A percentile compares a stretch with the other conserved stretches of the same genome.
Evolutionary conservation across 2,888 invertebrate species (phyloP).

Genomic region (Acleris cristana): DNA sequence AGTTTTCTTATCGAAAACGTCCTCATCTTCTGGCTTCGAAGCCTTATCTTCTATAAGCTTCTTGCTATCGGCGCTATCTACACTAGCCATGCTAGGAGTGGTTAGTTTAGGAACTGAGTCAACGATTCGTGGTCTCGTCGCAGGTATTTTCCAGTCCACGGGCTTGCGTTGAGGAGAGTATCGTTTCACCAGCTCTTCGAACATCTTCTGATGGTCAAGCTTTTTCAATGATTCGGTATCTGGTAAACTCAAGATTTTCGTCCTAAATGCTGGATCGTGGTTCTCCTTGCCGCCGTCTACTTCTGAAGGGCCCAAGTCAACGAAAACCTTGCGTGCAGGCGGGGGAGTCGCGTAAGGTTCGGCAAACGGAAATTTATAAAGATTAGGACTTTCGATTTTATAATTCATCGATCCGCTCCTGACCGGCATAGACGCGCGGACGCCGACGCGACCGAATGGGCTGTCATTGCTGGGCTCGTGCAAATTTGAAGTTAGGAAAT

Average conservation of each 20-base stretch:
- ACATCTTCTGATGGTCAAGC: conserved; percentile 73
- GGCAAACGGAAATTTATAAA: conserved; percentile 80
- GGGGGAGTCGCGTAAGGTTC: conserved; percentile 78
- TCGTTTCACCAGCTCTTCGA: conserved; percentile 74
- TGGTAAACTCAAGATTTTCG: conserved; percentile 64
- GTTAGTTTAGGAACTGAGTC: conserved; percentile 73
- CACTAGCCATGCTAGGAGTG: conserved; percentile 63
- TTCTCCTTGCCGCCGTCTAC: conserved; percentile 68
- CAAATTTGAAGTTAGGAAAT: conserved; percentile 74
- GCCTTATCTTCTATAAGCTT: conserved; percentile 46
- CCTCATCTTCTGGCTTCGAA: conserved; percentile 62
- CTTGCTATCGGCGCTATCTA: conserved; percentile 58
- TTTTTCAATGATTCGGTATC: conserved; percentile 58
- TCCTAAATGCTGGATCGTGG: conserved; percentile 57
- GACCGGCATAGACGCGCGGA: conserved; percentile 71
- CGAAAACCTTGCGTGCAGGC: conserved; percentile 64
- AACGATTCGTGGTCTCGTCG: conserved; percentile 74
- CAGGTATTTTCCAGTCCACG: conserved; percentile 75
- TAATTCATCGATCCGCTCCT: conserved; percentile 63
- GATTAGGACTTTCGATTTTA: conserved; percentile 76
- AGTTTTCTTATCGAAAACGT: conserved; percentile 65
- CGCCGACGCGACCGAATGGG: conserved; percentile 67
- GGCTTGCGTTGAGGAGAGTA: conserved; percentile 79
- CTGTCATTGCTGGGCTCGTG: conserved; percentile 68
- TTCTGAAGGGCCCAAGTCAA: conserved; percentile 64